Base-by-base conservation (phyloP, 2,113 vertebrate genomes). In the Hemibagrus wyckioides region DNA sequence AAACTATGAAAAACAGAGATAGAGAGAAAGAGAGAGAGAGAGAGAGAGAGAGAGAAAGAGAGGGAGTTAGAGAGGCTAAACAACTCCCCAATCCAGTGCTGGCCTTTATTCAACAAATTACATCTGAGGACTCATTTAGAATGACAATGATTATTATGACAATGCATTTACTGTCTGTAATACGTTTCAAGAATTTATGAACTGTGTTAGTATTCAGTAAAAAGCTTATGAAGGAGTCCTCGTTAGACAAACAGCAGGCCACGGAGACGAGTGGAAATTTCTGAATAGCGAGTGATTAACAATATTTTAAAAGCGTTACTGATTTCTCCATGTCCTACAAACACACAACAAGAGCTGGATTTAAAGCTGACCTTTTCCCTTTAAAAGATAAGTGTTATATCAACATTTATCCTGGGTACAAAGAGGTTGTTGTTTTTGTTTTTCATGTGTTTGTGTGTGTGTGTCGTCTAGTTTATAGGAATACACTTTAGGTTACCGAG, bases 71-170 rank as follows among this genome's bases (percentile, higher is more conserved):
- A 89, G 50, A 83, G 84, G 7, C 73, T 87, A 80, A 90, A 84
- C 86, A 86, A 88, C 84, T 87, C 81, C 83, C 84, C 65, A 86
- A 90, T 86, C 59, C 79, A 82, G 79, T 85, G 28, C 80, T 89
- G 76, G 87, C 84, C 89, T 90, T 90, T 79, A 85, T 82, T 88
- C 85, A 77, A 80, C 80, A 86, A 89, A 90, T 90, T 86, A 83
- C 86, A 90, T 85, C 65, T 90, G 84, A 88, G 82, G 87, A 89
- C 89, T 90, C 86, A 85, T 86, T 90, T 92, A 89, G 76, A 52
- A 63, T 57, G 85, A 90, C 88, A 88, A 89, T 86, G 85, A 87
- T 87, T 86, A 88, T 91, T 88, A 86, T 65, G 67, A 86, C 65
- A 75, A 82, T 59, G 14, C 67, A 82, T 82, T 82, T 80, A 80